Conservation (phyloP, 2,888 invertebrate genomes). For the Biston stratarius region DNA sequence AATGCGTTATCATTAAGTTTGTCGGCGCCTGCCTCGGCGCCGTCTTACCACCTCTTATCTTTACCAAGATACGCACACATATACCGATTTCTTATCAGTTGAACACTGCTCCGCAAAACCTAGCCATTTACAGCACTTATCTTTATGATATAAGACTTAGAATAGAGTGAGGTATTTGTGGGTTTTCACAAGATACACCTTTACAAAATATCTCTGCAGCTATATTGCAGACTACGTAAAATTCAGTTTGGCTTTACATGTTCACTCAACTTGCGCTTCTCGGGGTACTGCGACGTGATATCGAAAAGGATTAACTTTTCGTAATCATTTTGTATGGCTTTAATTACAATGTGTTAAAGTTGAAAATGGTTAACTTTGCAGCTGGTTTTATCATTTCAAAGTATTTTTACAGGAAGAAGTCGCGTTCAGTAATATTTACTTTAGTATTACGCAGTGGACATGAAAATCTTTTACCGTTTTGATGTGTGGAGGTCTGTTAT, state of each 20-base stretch:
- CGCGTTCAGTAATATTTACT: constrained; percentile 26
- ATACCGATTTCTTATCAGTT: constrained; percentile 49
- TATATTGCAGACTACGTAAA: constrained; percentile 7
- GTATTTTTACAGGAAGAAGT: constrained; percentile 36
- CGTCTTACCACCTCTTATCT: constrained; percentile 57
- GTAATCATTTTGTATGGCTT: constrained; percentile 1
- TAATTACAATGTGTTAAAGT: constrained; percentile 14
- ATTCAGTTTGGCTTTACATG: neutral
- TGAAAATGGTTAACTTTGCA: constrained; percentile 9
- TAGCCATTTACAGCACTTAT: constrained; percentile 21
- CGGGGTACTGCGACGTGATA: neutral
- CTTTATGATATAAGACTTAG: constrained; percentile 15
- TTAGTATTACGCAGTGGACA: constrained; percentile 30
- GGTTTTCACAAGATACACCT: constrained; percentile 7
- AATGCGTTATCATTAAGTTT: constrained; percentile 48
- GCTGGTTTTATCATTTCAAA: neutral
- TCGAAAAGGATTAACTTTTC: neutral
- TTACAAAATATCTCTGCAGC: neutral
- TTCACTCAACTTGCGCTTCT: neutral
- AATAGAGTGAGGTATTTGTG: constrained; percentile 15
- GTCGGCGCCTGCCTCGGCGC: constrained; percentile 58
- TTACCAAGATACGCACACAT: constrained; percentile 59
- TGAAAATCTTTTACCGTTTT: constrained; percentile 32
- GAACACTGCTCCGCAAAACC: constrained; percentile 22
- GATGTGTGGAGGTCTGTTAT: constrained; percentile 21